Evolutionary conservation across 2,113 vertebrate genomes (phyloP).

Genomic region (Tenrec ecaudatus): DNA sequence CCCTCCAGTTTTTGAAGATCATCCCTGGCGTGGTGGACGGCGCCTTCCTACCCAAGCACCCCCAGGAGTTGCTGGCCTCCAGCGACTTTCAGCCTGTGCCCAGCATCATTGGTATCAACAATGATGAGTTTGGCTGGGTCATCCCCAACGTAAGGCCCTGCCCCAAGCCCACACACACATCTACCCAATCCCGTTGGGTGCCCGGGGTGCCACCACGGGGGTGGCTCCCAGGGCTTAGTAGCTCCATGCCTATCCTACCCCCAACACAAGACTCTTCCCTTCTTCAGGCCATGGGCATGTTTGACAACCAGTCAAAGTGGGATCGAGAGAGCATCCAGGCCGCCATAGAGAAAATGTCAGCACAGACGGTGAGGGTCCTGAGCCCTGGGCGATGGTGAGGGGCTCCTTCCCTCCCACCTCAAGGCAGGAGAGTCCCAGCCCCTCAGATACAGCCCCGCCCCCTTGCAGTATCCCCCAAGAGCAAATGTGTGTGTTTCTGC

Average conservation of each 20-base stretch:
- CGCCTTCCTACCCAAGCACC: conserved; percentile 84
- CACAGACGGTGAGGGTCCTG: conserved; percentile 8
- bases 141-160: conserved; percentile 70
- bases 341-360: neutral
- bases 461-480: neutral
- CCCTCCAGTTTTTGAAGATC: neutral
- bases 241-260: neutral
- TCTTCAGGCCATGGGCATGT: conserved; percentile 51
- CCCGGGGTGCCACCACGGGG: neutral
- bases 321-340: conserved; percentile 54
- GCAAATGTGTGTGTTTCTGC: neutral
- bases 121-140: conserved; percentile 90
- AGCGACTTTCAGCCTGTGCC: conserved; percentile 86
- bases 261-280: neutral
- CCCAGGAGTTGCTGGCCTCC: conserved; percentile 84
- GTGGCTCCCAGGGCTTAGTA: neutral
- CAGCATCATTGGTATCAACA: conserved; percentile 89
- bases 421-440: neutral
- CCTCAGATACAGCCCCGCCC: neutral
- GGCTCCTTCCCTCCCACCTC: neutral
- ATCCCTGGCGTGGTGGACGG: conserved; percentile 86
- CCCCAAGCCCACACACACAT: neutral
- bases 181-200: too few species aligned
- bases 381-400: too few species aligned
- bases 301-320: conserved; percentile 50